Evolutionary conservation across 2,113 vertebrate genomes (phyloP).

Genomic region (Leptobrachium ailaonicum): DNA sequence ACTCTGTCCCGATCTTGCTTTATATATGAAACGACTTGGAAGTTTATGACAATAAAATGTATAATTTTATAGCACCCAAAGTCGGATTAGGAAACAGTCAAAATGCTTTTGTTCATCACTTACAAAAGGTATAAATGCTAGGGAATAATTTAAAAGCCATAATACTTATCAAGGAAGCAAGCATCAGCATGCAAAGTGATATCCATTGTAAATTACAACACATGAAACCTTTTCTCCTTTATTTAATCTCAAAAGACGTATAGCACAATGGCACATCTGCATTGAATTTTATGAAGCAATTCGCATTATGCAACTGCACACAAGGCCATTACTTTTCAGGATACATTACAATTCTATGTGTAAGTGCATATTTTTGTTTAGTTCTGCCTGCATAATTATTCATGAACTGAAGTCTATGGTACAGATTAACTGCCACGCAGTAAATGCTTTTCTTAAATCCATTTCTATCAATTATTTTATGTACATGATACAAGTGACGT

Average conservation of each 20-base stretch:
- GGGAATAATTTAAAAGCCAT: conserved; percentile 25
- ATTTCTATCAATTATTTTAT: too few species aligned
- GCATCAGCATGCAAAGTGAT: conserved; percentile 39
- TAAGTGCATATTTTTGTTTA: conserved; percentile 44
- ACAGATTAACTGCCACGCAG: conserved; percentile 18
- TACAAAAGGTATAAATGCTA: conserved; percentile 22
- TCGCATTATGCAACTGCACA: conserved; percentile 47
- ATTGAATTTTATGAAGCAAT: conserved; percentile 48
- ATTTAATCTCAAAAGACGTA: conserved; percentile 45
- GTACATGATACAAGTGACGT: too few species aligned
- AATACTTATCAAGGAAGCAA: conserved; percentile 31
- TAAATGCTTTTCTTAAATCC: conserved; percentile 8
- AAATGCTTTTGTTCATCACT: conserved; percentile 21
- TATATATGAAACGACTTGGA: too few species aligned
- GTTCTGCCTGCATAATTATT: conserved; percentile 39
- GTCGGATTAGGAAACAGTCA: conserved; percentile 8
- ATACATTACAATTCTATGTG: conserved; percentile 34
- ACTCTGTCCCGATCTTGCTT: too few species aligned
- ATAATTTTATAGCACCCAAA: not conserved
- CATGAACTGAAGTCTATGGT: conserved; percentile 22
- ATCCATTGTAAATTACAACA: conserved; percentile 43
- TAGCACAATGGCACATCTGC: conserved; percentile 35
- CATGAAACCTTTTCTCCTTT: conserved; percentile 38
- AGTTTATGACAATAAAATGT: conserved; percentile 18
- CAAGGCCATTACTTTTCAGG: conserved; percentile 34